Percentiles rank a stretch among this genome's conserved stretches.
Evolutionary conservation across 2,113 vertebrate genomes (phyloP).

Genomic region (Toxotes jaculatrix): DNA sequence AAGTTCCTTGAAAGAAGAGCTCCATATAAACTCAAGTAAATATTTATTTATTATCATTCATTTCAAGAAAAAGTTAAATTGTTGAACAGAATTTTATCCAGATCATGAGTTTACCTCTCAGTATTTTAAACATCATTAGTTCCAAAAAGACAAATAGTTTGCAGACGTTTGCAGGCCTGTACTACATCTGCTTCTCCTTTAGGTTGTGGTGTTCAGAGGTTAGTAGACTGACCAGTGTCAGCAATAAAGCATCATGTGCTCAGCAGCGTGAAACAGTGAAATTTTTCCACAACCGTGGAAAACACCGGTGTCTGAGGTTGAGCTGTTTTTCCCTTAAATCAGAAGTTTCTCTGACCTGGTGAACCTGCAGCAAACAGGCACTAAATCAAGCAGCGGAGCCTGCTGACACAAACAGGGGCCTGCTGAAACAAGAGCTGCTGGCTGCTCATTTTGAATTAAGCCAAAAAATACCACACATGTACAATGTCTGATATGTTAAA

Average conservation of each 20-base stretch:
- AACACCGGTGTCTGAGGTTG: background rate
- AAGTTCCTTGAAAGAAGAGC: background rate
- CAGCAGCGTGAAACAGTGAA: background rate
- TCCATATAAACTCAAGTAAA: background rate
- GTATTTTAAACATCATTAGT: too few relatives aligned
- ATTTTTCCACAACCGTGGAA: background rate
- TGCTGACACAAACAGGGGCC: background rate
- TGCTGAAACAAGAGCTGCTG: background rate
- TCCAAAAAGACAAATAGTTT: background rate
- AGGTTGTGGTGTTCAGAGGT: constrained; percentile 1
- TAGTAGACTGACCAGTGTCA: background rate
- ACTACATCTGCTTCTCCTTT: background rate
- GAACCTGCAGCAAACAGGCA: background rate
- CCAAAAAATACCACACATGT: background rate
- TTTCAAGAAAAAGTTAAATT: background rate
- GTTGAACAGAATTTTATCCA: background rate
- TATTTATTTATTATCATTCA: background rate
- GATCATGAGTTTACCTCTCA: background rate
- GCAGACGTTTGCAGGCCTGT: background rate
- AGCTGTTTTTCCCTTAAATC: background rate
- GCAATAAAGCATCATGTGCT: background rate
- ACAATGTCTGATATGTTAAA: too few relatives aligned
- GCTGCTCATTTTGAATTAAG: background rate
- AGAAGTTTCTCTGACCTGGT: constrained; percentile 8
- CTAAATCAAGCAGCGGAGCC: constrained; percentile 11